Evolutionary conservation across 2,797 vertebrate species (phyloP).

Genomic region (Lemur catta): DNA sequence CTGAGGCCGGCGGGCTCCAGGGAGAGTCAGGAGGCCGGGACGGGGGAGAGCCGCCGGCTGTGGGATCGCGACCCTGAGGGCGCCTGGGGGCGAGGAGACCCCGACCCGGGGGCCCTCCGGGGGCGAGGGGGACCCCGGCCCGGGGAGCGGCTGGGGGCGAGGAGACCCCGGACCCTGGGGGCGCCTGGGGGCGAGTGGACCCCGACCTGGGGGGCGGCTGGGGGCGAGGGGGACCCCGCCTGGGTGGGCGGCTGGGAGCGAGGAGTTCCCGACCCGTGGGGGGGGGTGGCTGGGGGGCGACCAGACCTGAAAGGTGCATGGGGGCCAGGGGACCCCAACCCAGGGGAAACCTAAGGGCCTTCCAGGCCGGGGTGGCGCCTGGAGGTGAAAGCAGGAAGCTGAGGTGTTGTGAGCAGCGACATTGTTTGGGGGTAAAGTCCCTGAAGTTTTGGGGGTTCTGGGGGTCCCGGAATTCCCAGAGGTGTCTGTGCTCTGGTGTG

Average conservation of each 20-base stretch:
- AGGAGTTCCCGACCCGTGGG: too few species aligned
- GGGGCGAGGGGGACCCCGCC: too few species aligned
- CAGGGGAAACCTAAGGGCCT: neutral
- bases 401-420: neutral
- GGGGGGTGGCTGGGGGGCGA: too few species aligned
- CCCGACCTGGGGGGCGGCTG: too few species aligned
- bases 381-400: neutral
- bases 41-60: neutral
- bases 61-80: neutral
- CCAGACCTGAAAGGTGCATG: neutral
- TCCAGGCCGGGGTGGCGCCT: neutral
- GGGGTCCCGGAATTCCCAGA: too few species aligned
- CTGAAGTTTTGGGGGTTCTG: neutral
- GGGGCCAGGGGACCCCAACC: neutral
- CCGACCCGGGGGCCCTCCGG: accelerated
- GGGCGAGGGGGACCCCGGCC: neutral
- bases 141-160: neutral
- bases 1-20: neutral
- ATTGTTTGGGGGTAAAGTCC: neutral
- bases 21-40: neutral
- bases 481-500: neutral
- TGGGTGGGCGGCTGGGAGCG: too few species aligned
- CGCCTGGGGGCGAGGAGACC: neutral
- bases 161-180: too few species aligned
- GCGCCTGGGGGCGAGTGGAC: too few species aligned